These are phyloP conservation scores for Philopedon plagiatum DNA, from an alignment of 2,888 invertebrate species.

Conservation along the genomic window DNA sequence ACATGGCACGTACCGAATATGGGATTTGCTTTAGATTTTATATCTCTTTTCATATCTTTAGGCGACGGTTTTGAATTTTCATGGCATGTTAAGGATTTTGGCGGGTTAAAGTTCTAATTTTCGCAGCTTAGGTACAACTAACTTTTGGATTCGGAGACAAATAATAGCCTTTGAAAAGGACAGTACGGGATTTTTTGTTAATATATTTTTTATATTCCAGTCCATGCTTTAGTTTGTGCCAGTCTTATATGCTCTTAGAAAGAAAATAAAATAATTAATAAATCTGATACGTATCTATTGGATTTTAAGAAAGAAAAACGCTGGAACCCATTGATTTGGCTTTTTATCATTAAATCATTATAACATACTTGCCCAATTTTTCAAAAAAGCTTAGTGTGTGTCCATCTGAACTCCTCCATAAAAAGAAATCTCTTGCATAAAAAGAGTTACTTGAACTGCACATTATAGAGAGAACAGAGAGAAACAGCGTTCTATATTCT, in stretches of 20 bases:
- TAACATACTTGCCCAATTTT: too few species aligned
- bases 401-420: too few species aligned
- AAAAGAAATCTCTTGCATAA: too few species aligned
- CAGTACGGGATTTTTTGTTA: background rate
- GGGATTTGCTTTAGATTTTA: constrained; percentile 2
- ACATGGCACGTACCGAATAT: constrained; percentile 22
- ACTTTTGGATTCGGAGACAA: constrained; percentile 14
- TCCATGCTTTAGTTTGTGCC: background rate
- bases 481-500: too few species aligned
- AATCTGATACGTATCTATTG: too few species aligned
- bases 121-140: constrained; percentile 27
- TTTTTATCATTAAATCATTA: too few species aligned
- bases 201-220: background rate
- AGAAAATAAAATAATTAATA: too few species aligned
- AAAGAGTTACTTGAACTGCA: too few species aligned
- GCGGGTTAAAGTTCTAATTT: constrained; percentile 27
- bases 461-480: too few species aligned
- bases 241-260: background rate
- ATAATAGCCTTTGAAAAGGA: background rate
- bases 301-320: too few species aligned
- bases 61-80: constrained; percentile 25
- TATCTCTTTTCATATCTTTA: constrained; percentile 15
- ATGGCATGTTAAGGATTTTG: background rate
- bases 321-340: too few species aligned
- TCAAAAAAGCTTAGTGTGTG: too few species aligned